Conservation (phyloP, 1,140 invertebrate genomes). For the Drosophila obscura region DNA sequence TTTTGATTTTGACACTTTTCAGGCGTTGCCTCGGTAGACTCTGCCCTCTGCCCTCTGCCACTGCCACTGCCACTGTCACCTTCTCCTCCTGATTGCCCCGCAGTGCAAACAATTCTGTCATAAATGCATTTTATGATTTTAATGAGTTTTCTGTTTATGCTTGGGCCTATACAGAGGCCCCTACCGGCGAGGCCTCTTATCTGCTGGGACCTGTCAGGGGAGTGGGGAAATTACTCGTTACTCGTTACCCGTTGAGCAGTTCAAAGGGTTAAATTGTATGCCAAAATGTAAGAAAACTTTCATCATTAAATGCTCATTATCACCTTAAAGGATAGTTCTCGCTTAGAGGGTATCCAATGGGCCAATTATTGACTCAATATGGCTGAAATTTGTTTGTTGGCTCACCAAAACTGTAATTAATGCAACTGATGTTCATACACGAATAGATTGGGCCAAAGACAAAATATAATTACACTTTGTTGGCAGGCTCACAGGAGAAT, state of each 20-base stretch:
- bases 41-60: not conserved
- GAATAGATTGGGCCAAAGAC: slow-evolving; percentile 15
- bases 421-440: slow-evolving; percentile 23
- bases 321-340: no score
- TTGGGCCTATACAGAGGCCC: not conserved
- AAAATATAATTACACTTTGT: slow-evolving; percentile 42
- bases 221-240: slow-evolving; percentile 27
- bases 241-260: no score
- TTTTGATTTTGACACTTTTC: slow-evolving; percentile 80
- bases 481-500: not conserved
- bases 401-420: slow-evolving; percentile 41
- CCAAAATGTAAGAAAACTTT: no score
- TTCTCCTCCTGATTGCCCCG: slow-evolving; percentile 61
- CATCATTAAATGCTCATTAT: no score
- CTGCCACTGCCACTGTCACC: not conserved
- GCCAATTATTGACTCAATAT: not conserved
- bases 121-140: slow-evolving; percentile 82
- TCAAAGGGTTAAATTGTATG: no score
- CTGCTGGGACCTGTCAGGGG: not conserved
- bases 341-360: no score
- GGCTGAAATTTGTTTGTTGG: slow-evolving; percentile 9
- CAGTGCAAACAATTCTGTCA: slow-evolving; percentile 75
- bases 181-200: not conserved
- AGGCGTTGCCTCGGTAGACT: slow-evolving; percentile 49
- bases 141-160: slow-evolving; percentile 82